These are phyloP conservation scores for Piscicola geometra DNA, from an alignment of 2,888 invertebrate species.

Conservation along the genomic window DNA sequence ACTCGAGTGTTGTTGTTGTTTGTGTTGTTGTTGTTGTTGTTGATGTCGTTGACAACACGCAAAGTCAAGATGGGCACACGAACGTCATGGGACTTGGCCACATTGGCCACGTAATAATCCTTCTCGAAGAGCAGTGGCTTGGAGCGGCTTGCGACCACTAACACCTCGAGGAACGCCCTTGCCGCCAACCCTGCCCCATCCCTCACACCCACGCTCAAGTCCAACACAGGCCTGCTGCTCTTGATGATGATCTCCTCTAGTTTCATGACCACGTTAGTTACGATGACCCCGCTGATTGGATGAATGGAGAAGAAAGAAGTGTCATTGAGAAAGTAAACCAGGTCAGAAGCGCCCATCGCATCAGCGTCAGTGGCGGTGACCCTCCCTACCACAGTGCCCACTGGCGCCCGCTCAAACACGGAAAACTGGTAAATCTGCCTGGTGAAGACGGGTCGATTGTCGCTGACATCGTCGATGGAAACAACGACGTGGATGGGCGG, in stretches of 20 bases:
- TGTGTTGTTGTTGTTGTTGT: not conserved
- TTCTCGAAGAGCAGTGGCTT: too few species aligned
- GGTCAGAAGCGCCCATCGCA: slow-evolving; percentile 76
- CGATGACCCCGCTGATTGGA: slow-evolving; percentile 71
- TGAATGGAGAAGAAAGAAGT: slow-evolving; percentile 71
- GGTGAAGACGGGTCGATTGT: slow-evolving; percentile 62
- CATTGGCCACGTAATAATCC: not conserved
- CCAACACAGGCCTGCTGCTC: too few species aligned
- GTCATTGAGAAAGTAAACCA: slow-evolving; percentile 71
- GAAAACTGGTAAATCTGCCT: slow-evolving; percentile 56
- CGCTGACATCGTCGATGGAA: slow-evolving; percentile 63
- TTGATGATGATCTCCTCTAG: not conserved
- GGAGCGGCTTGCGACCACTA: too few species aligned
- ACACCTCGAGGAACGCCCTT: too few species aligned
- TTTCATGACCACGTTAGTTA: too few species aligned
- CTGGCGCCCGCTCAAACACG: slow-evolving; percentile 48
- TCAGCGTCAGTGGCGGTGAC: slow-evolving; percentile 72
- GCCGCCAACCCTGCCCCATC: too few species aligned
- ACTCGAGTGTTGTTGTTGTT: not conserved
- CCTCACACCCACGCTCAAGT: too few species aligned
- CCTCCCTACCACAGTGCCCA: slow-evolving; percentile 48
- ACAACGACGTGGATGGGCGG: slow-evolving; percentile 72
- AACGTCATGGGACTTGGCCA: not conserved
- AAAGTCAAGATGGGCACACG: not conserved
- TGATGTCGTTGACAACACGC: not conserved